Percentiles rank a stretch among this genome's conserved stretches.
Evolutionary conservation across 92 coral and sea anemone genomes (phyloP).

Genomic region (Heteractis magnifica): DNA sequence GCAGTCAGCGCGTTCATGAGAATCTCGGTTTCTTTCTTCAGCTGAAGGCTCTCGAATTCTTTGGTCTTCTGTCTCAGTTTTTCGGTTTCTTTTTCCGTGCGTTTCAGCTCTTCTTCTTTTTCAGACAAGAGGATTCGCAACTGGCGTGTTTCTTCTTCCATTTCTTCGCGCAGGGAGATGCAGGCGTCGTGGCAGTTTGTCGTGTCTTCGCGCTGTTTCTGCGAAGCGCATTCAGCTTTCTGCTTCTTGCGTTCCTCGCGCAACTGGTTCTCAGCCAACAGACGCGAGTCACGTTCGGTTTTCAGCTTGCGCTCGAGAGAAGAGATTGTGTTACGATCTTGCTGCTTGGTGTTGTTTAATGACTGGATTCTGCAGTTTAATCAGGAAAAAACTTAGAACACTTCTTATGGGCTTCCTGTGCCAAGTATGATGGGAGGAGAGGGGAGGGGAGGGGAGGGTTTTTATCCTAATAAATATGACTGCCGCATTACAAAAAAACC

Average conservation of each 20-base stretch:
- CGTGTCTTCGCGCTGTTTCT: constrained; percentile 84
- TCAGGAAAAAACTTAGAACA: neutral
- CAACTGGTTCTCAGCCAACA: constrained; percentile 86
- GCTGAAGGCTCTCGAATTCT: constrained; percentile 80
- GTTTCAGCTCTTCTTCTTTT: constrained; percentile 83
- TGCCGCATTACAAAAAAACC: too few relatives aligned
- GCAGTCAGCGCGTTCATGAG: constrained; percentile 91
- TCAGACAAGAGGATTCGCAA: constrained; percentile 68
- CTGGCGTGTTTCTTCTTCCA: constrained; percentile 87
- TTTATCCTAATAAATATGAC: too few relatives aligned
- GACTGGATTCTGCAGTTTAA: constrained; percentile 60
- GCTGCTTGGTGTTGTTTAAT: constrained; percentile 78
- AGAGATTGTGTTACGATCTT: constrained; percentile 87
- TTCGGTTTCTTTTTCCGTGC: constrained; percentile 76
- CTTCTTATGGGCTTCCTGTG: neutral
- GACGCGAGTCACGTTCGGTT: constrained; percentile 93
- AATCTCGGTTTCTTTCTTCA: constrained; percentile 95
- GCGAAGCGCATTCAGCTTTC: constrained; percentile 83
- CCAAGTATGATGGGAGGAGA: neutral
- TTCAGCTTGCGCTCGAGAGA: constrained; percentile 93
- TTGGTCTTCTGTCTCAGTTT: constrained; percentile 75
- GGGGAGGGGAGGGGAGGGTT: too few relatives aligned
- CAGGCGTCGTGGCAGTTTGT: constrained; percentile 88
- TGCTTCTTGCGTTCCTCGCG: constrained; percentile 96
- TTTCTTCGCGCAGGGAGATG: constrained; percentile 82